Evolutionary conservation across 2,113 vertebrate genomes (phyloP).

Genomic region (Ciconia stormi): DNA sequence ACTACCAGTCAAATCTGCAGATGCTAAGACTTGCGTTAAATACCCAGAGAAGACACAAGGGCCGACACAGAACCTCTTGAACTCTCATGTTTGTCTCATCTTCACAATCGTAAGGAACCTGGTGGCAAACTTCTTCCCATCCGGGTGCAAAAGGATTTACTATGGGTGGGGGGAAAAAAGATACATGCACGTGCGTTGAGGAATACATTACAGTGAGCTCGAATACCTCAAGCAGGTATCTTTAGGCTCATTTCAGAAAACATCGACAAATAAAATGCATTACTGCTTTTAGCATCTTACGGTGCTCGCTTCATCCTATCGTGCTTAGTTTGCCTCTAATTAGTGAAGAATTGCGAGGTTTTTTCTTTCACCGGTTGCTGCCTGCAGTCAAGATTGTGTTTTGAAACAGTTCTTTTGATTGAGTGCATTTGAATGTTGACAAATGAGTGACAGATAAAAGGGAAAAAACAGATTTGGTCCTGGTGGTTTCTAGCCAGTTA

Average conservation of each 20-base stretch:
- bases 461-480: fast-evolving
- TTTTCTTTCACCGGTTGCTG: neutral
- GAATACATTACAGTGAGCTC: neutral
- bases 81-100: constrained; percentile 57
- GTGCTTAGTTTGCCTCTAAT: neutral
- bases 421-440: neutral
- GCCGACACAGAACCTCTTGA: constrained; percentile 64
- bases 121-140: constrained; percentile 62
- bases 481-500: neutral
- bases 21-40: neutral
- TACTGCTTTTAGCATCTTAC: neutral
- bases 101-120: constrained; percentile 31
- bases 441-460: neutral
- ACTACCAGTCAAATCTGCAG: neutral
- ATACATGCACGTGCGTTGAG: fast-evolving
- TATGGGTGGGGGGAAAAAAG: neutral
- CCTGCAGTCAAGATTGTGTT: neutral
- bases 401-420: neutral
- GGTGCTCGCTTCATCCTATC: neutral
- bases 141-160: constrained; percentile 71
- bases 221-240: neutral
- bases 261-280: neutral
- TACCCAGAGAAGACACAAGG: neutral
- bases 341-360: neutral
- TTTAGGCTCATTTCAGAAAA: neutral